Conservation (phyloP, 2,113 vertebrate species). For the Accipiter cooperii region DNA sequence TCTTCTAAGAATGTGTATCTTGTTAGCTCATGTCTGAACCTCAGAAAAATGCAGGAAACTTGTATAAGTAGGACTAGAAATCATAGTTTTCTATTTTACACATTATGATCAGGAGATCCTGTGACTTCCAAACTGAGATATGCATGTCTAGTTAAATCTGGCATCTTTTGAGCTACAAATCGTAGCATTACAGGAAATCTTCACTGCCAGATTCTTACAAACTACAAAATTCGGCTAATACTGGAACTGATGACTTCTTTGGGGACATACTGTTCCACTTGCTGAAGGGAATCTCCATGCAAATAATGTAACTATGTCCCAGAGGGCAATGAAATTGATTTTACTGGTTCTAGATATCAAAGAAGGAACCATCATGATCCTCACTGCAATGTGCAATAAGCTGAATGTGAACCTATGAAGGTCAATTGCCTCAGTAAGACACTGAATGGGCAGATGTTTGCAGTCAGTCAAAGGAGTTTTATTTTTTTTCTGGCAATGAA, state of each 20-base stretch:
- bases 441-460: not conserved
- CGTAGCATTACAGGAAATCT: not conserved
- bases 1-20: not conserved
- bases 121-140: not conserved
- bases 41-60: not conserved
- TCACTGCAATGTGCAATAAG: not conserved
- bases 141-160: not conserved
- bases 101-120: not conserved
- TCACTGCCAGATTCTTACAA: not conserved
- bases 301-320: not conserved
- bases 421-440: not conserved
- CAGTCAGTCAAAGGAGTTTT: not conserved
- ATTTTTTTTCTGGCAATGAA: not conserved
- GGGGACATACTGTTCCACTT: not conserved
- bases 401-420: not conserved
- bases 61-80: not conserved
- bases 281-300: not conserved
- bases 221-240: not conserved
- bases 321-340: not conserved
- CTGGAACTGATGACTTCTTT: not conserved
- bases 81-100: not conserved
- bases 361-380: not conserved
- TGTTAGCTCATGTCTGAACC: not conserved
- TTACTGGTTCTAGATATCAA: conserved; percentile 1
- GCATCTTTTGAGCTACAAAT: not conserved